Percentiles rank a stretch among this genome's conserved stretches.
Conservation (phyloP, 1,140 invertebrate species). For the Lepidurus couesii region DNA sequence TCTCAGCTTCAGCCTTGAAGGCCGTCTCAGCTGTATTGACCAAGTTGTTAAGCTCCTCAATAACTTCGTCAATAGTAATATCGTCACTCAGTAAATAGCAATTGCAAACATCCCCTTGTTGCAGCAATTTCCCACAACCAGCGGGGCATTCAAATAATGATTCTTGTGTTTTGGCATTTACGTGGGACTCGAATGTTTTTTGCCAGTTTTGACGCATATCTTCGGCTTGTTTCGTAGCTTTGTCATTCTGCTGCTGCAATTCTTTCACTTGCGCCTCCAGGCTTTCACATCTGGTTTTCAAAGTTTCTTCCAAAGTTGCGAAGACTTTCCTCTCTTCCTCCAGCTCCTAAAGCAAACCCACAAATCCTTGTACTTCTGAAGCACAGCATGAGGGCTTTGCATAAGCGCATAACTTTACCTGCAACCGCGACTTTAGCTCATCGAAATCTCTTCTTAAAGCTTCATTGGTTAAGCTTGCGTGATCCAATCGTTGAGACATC, state of each 20-base stretch:
- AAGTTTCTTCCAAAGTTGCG: constrained; percentile 1
- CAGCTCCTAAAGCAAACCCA: not conserved
- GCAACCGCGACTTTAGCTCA: constrained; percentile 13
- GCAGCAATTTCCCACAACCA: not conserved
- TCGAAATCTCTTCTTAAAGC: constrained; percentile 29
- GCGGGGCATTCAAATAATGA: not conserved
- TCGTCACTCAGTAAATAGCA: constrained; percentile 52
- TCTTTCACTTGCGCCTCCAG: constrained; percentile 9
- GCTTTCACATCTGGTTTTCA: not conserved
- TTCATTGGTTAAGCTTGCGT: constrained; percentile 33
- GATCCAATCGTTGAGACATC: constrained; percentile 26
- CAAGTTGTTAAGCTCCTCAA: constrained; percentile 74
- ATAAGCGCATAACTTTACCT: not conserved
- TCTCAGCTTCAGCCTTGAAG: constrained; percentile 47
- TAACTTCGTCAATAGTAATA: constrained; percentile 79
- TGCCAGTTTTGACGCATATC: constrained; percentile 13
- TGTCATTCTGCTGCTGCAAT: not conserved
- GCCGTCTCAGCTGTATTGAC: constrained; percentile 75
- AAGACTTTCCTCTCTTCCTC: not conserved
- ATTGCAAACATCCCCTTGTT: not conserved
- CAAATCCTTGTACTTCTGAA: not conserved
- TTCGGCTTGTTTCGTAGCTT: not conserved
- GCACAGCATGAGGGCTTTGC: not conserved
- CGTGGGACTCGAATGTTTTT: not conserved
- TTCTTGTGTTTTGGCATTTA: not conserved